These are phyloP conservation scores for Nephrotoma flavescens DNA, from an alignment of 2,888 invertebrate genomes.

Conservation along the genomic window DNA sequence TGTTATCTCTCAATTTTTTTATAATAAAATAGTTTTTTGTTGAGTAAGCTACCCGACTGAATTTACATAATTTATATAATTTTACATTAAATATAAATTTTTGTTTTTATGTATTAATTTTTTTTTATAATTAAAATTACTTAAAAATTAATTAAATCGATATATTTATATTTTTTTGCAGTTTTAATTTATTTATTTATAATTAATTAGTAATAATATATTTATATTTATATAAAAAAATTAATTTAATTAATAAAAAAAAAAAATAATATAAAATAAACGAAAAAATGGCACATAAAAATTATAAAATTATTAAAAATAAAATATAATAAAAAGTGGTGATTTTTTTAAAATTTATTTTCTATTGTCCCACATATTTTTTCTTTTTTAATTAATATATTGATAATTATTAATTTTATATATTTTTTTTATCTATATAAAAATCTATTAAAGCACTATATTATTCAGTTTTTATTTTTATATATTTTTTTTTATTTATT, in stretches of 20 bases:
- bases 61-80: not conserved
- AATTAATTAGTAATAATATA: not conserved
- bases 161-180: not conserved
- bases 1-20: not conserved
- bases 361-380: constrained; percentile 1
- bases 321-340: not conserved
- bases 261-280: not conserved
- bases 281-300: not conserved
- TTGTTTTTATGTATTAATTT: not conserved
- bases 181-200: not conserved
- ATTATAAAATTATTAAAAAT: not conserved
- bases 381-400: not conserved
- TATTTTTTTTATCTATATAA: constrained; percentile 4
- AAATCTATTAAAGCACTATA: constrained; percentile 4
- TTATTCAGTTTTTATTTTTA: not conserved
- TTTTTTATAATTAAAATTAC: not conserved
- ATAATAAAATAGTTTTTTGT: not conserved
- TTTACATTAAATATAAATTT: not conserved
- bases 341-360: not conserved
- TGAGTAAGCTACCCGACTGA: not conserved
- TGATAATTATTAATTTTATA: constrained; percentile 1
- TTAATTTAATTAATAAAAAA: not conserved
- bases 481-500: not conserved
- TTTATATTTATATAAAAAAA: not conserved
- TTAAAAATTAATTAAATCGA: not conserved